phyloP scores from a whole-genome alignment of 2,113 vertebrate species.

The Oreotrochilus melanogaster region DNA sequence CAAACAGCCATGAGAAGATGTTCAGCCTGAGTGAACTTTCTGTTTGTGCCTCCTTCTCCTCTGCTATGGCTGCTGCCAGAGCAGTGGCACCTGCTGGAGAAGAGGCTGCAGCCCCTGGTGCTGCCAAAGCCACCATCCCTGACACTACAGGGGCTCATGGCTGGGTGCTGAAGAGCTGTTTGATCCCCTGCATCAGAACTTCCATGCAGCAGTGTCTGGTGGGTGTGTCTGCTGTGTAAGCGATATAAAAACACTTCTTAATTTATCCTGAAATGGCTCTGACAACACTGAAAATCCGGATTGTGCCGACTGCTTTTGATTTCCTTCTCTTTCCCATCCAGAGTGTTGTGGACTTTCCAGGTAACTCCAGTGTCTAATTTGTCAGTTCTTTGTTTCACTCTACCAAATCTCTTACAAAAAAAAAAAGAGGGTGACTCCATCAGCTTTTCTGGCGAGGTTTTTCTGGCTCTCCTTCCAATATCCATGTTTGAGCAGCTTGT shows the following conservation, averaged over 20 bases:
- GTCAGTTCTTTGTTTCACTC: background rate
- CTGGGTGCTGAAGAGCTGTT: background rate
- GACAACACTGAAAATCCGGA: background rate
- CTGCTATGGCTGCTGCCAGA: accelerated
- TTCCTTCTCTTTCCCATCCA: background rate
- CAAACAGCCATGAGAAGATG: background rate
- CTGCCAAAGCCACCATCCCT: background rate
- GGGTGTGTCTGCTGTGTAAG: background rate
- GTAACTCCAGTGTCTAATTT: background rate
- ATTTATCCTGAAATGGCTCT: background rate
- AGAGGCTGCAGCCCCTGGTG: background rate
- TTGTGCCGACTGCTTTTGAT: background rate
- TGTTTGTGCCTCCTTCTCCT: background rate
- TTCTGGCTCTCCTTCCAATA: background rate
- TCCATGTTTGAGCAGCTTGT: background rate
- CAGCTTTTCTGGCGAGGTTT: background rate
- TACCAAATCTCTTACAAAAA: background rate
- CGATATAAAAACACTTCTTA: background rate
- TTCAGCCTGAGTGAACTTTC: background rate
- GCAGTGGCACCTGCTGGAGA: accelerated
- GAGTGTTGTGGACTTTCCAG: background rate
- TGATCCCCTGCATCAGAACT: background rate
- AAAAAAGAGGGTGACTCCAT: background rate
- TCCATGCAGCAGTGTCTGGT: accelerated
- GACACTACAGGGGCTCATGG: background rate